A percentile compares a stretch with the other conserved stretches of the same genome.
Evolutionary conservation across 2,113 vertebrate genomes (phyloP).

Genomic region (Motacilla alba): DNA sequence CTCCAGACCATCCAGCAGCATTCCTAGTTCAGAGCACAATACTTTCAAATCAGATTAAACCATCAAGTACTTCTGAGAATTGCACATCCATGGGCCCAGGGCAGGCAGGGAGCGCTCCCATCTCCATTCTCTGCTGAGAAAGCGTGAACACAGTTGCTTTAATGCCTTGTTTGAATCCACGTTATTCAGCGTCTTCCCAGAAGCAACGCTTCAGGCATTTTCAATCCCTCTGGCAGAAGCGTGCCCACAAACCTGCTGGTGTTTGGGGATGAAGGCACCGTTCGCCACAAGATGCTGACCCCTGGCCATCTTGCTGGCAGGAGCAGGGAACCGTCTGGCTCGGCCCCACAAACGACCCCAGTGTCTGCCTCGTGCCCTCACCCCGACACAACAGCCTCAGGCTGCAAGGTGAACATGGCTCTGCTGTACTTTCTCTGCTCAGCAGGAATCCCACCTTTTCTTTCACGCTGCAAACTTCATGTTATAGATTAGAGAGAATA

Average conservation of each 20-base stretch:
- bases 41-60: background rate
- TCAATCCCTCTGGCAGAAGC: background rate
- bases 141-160: background rate
- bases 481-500: background rate
- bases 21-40: background rate
- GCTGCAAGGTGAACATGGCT: background rate
- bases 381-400: background rate
- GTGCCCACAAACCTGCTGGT: conserved; percentile 20
- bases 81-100: background rate
- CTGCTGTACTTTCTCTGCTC: background rate
- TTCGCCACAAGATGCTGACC: conserved; percentile 6
- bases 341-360: background rate
- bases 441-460: background rate
- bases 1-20: background rate
- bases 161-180: background rate
- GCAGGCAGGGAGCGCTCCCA: fast-evolving
- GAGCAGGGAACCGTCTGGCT: background rate
- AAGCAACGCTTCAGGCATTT: background rate
- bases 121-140: background rate
- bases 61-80: background rate
- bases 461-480: background rate
- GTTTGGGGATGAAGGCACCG: background rate
- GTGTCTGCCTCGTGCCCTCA: background rate
- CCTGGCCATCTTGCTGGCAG: background rate
- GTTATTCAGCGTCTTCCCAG: background rate